These are phyloP conservation scores for Pseudopipra pipra DNA, from an alignment of 2,113 vertebrate species.

Conservation along the genomic window DNA sequence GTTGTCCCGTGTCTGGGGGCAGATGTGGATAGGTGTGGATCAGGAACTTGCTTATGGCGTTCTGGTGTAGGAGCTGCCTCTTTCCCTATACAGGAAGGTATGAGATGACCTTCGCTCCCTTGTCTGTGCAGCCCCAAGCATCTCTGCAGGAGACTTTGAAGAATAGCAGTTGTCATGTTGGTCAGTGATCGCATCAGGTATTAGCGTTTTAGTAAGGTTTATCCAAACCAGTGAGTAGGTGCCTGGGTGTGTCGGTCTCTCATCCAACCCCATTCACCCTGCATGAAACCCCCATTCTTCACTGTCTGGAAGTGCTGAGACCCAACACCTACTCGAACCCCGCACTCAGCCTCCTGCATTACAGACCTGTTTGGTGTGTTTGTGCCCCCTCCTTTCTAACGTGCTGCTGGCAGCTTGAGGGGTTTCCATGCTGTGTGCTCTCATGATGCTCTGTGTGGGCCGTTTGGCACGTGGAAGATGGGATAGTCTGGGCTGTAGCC, in stretches of 20 bases:
- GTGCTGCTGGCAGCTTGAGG: conserved; percentile 57
- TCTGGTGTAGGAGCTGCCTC: conserved; percentile 45
- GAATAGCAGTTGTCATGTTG: conserved; percentile 59
- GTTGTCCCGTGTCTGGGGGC: not conserved
- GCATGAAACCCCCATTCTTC: conserved; percentile 70
- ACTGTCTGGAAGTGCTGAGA: conserved; percentile 60
- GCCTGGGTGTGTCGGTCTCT: conserved; percentile 40
- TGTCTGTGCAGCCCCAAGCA: conserved; percentile 32
- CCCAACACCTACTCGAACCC: conserved; percentile 22
- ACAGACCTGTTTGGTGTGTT: conserved; percentile 17
- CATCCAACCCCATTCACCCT: conserved; percentile 55
- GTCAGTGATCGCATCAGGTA: conserved; percentile 59
- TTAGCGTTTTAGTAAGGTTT: conserved; percentile 71
- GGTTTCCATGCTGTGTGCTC: not conserved
- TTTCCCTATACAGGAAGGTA: conserved; percentile 35
- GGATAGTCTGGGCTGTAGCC: not conserved
- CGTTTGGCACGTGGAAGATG: not conserved
- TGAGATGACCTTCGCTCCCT: conserved; percentile 10
- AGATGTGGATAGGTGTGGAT: conserved; percentile 11
- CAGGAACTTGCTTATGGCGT: conserved; percentile 1
- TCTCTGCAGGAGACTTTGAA: conserved; percentile 45
- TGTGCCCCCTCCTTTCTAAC: conserved; percentile 10
- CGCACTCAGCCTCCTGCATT: conserved; percentile 33
- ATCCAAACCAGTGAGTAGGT: conserved; percentile 64
- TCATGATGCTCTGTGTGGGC: not conserved